These are phyloP conservation scores for Pollenia amentaria DNA, from an alignment of 2,888 invertebrate species.

Conservation along the genomic window DNA sequence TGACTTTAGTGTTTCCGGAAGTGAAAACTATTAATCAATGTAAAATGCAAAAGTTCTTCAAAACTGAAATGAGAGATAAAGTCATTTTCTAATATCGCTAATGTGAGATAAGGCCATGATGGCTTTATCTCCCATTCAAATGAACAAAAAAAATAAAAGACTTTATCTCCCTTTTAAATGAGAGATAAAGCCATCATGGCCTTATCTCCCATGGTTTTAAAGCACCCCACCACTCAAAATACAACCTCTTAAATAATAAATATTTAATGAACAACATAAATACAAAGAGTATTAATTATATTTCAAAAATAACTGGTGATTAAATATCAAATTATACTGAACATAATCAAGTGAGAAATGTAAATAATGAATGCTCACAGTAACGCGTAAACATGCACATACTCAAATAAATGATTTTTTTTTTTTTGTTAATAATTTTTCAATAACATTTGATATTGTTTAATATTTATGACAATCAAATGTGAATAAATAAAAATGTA, in stretches of 20 bases:
- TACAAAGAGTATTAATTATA: constrained; percentile 5
- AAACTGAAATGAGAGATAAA: no score
- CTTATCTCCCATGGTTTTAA: no score
- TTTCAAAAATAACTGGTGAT: constrained; percentile 5
- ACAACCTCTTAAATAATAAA: background rate
- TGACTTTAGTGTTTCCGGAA: no score
- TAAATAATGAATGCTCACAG: constrained; percentile 2
- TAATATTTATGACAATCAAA: constrained; percentile 13
- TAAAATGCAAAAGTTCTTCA: no score
- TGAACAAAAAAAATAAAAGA: no score
- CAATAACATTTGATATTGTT: background rate
- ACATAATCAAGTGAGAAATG: background rate
- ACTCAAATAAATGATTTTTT: background rate
- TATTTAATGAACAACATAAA: constrained; percentile 36
- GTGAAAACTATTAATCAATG: no score
- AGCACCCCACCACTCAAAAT: no score
- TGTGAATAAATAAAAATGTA: constrained; percentile 18
- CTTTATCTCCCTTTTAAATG: no score
- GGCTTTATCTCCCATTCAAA: no score
- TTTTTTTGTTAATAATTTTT: background rate
- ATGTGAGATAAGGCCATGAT: no score
- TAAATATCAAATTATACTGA: constrained; percentile 29
- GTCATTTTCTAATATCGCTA: no score
- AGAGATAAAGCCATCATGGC: no score
- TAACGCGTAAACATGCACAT: background rate